phyloP scores from a whole-genome alignment of 2,113 vertebrate genomes.

The Asarcornis scutulata region DNA sequence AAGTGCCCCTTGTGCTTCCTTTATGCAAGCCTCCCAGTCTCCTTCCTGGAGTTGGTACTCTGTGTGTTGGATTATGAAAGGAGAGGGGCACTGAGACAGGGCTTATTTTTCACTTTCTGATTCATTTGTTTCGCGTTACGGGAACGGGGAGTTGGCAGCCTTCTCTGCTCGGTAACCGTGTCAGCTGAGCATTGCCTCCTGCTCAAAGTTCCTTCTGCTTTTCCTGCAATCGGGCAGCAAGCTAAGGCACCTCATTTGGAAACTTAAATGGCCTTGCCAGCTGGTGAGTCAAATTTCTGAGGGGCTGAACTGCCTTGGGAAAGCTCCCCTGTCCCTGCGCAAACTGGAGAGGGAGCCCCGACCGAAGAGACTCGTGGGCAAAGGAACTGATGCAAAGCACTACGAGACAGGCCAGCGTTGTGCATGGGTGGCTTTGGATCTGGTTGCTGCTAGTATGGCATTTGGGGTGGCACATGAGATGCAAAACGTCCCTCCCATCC shows the following conservation, averaged over 20 bases:
- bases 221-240: not conserved
- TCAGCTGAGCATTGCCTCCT: not conserved
- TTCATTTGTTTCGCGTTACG: not conserved
- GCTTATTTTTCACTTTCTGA: not conserved
- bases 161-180: not conserved
- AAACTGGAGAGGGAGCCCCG: not conserved
- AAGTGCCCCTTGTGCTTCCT: not conserved
- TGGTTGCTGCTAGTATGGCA: not conserved
- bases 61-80: not conserved
- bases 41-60: not conserved
- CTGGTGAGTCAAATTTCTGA: not conserved
- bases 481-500: not conserved
- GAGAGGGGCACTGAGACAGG: not conserved
- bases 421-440: not conserved
- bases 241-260: not conserved
- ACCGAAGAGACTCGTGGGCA: accelerated
- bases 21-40: not conserved
- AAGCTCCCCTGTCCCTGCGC: not conserved
- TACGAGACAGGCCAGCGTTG: not conserved
- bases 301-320: not conserved
- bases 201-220: not conserved
- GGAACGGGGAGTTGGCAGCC: not conserved
- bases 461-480: not conserved
- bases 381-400: accelerated
- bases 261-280: not conserved